Evolutionary conservation across 2,888 invertebrate species (phyloP).

Genomic region (Scaptomyza caliginosa): DNA sequence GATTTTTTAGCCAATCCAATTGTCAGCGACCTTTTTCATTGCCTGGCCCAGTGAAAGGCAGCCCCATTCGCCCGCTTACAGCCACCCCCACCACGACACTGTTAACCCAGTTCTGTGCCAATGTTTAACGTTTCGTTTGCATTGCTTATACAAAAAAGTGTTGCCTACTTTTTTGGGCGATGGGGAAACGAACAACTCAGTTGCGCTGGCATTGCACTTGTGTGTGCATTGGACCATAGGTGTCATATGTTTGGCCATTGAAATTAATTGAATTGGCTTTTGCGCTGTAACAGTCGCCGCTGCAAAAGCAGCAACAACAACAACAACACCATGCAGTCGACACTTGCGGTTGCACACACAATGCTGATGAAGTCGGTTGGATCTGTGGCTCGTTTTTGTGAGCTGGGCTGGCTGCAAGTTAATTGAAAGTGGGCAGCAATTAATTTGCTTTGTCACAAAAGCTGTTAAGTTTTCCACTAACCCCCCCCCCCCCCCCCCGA

Average conservation of each 20-base stretch:
- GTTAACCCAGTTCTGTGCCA: conserved; percentile 8
- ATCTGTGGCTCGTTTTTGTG: conserved; percentile 15
- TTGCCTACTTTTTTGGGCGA: conserved; percentile 58
- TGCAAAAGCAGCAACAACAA: conserved; percentile 1
- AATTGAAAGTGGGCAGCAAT: conserved; percentile 77
- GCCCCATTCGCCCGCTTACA: neutral
- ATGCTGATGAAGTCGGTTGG: conserved; percentile 52
- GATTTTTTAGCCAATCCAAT: conserved; percentile 4
- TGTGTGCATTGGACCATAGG: conserved; percentile 71
- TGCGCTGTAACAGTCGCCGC: conserved; percentile 49
- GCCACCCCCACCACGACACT: neutral
- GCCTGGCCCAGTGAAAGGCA: neutral
- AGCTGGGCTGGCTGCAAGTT: conserved; percentile 48
- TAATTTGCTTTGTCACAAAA: conserved; percentile 78
- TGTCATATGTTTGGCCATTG: conserved; percentile 74
- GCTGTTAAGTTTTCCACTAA: conserved; percentile 52
- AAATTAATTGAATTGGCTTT: conserved; percentile 80
- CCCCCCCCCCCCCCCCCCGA: neutral
- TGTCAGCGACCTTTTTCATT: conserved; percentile 21
- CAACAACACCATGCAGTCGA: conserved; percentile 9
- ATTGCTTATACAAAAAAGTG: conserved; percentile 67
- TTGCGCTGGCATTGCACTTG: conserved; percentile 42
- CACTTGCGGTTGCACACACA: conserved; percentile 70
- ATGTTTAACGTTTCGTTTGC: conserved; percentile 34
- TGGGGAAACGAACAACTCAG: neutral